A percentile compares a stretch with the other conserved stretches of the same genome.
Conservation (phyloP, 2,888 invertebrate genomes). For the Euplexia lucipara region DNA sequence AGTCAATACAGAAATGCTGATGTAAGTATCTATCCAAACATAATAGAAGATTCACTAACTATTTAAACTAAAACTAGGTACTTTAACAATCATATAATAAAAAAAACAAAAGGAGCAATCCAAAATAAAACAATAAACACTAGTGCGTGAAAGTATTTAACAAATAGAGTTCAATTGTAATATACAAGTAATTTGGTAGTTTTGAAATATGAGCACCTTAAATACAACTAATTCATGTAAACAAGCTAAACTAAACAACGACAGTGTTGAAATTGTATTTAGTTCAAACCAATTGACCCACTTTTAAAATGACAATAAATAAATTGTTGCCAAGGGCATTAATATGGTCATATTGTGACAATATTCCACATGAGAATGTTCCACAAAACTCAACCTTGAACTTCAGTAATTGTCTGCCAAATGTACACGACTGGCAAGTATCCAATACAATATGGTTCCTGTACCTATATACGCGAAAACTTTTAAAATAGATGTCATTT, state of each 20-base stretch:
- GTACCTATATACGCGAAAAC: conserved; percentile 53
- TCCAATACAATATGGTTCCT: conserved; percentile 69
- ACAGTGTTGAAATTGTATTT: conserved; percentile 62
- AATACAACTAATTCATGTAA: conserved; percentile 78
- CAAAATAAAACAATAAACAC: no score
- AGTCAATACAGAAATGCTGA: conserved; percentile 92
- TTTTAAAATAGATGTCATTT: conserved; percentile 50
- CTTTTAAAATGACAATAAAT: conserved; percentile 58
- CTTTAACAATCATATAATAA: no score
- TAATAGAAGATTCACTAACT: background rate
- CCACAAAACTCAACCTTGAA: conserved; percentile 69
- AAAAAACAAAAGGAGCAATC: no score
- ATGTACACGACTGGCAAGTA: conserved; percentile 67
- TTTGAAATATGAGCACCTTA: conserved; percentile 1
- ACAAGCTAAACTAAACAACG: conserved; percentile 88
- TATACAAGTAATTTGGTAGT: background rate
- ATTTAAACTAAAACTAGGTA: no score
- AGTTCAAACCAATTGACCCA: conserved; percentile 69
- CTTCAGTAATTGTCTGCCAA: conserved; percentile 71
- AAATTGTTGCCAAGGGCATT: conserved; percentile 63
- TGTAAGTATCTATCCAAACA: conserved; percentile 87
- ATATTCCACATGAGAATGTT: conserved; percentile 40
- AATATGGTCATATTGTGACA: conserved; percentile 43
- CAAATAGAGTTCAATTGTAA: no score
- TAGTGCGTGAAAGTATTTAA: no score